phyloP scores from a whole-genome alignment of 2,113 vertebrate genomes.

The Lucifuga dentata region DNA sequence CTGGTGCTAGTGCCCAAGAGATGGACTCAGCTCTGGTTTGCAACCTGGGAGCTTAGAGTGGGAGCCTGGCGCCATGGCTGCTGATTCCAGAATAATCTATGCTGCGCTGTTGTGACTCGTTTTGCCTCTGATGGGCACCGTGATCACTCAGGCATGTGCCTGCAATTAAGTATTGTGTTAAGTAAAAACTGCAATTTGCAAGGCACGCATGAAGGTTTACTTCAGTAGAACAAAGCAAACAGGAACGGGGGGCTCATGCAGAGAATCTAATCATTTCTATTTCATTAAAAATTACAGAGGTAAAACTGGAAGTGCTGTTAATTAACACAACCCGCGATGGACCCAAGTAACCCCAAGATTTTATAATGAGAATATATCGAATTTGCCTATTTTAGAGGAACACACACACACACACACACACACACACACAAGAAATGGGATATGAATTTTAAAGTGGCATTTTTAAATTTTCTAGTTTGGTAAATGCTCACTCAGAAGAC shows the following conservation, averaged over 20 bases:
- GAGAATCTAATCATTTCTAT: constrained; percentile 41
- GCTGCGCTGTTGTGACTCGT: constrained; percentile 60
- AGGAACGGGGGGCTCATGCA: not conserved
- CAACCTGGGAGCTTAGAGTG: constrained; percentile 57
- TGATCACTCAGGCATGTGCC: constrained; percentile 75
- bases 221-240: constrained; percentile 54
- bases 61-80: constrained; percentile 61
- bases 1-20: constrained; percentile 71
- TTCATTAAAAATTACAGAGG: not conserved
- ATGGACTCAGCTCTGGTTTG: constrained; percentile 64
- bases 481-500: constrained; percentile 12
- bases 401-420: not conserved
- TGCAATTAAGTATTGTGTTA: constrained; percentile 74
- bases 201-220: constrained; percentile 70
- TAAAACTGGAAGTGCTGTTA: constrained; percentile 10
- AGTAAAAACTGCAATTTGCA: constrained; percentile 79
- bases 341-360: not conserved
- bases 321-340: not conserved
- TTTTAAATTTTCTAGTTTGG: constrained; percentile 17
- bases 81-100: constrained; percentile 73
- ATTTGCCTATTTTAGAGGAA: not conserved
- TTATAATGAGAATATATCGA: not conserved
- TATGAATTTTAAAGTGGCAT: constrained; percentile 25
- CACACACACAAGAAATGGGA: not conserved
- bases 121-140: constrained; percentile 69